phyloP scores from a whole-genome alignment of 2,888 invertebrate genomes.

The Drosophila atripex region DNA sequence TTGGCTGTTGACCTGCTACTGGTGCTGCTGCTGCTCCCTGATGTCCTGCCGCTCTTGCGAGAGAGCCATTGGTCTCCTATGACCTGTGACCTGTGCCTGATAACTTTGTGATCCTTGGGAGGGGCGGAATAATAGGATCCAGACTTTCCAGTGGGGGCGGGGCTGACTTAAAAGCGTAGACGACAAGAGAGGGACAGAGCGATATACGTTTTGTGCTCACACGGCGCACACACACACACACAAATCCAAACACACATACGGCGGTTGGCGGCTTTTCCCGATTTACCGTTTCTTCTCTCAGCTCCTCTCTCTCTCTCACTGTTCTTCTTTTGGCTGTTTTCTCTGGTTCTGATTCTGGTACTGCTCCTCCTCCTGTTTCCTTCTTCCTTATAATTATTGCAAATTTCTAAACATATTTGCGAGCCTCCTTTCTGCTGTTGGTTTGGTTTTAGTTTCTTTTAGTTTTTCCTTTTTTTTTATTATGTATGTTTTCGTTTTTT shows the following conservation, averaged over 20 bases:
- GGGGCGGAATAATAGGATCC: background rate
- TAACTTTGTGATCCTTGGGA: background rate
- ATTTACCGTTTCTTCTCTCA: background rate
- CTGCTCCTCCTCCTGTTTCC: slow-evolving; percentile 1
- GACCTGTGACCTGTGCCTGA: background rate
- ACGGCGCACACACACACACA: background rate
- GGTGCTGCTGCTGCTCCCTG: slow-evolving; percentile 27
- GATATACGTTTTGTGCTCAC: background rate
- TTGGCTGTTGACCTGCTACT: slow-evolving; percentile 34
- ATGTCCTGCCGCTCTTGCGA: slow-evolving; percentile 31
- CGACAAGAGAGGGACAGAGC: background rate
- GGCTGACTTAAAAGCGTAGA: background rate
- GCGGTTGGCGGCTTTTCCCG: background rate
- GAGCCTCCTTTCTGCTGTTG: slow-evolving; percentile 36
- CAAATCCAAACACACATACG: background rate
- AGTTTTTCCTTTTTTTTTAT: background rate
- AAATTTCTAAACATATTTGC: slow-evolving; percentile 34
- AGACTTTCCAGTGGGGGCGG: background rate
- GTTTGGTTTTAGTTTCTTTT: slow-evolving; percentile 4
- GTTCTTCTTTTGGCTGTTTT: too few relatives aligned
- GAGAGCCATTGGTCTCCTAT: slow-evolving; percentile 19
- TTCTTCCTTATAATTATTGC: slow-evolving; percentile 27
- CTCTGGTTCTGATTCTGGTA: background rate
- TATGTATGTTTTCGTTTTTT: slow-evolving; percentile 1
- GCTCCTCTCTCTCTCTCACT: too few relatives aligned